These are phyloP conservation scores for Pararge aegeria DNA, from an alignment of 1,140 invertebrate genomes.

Conservation along the genomic window DNA sequence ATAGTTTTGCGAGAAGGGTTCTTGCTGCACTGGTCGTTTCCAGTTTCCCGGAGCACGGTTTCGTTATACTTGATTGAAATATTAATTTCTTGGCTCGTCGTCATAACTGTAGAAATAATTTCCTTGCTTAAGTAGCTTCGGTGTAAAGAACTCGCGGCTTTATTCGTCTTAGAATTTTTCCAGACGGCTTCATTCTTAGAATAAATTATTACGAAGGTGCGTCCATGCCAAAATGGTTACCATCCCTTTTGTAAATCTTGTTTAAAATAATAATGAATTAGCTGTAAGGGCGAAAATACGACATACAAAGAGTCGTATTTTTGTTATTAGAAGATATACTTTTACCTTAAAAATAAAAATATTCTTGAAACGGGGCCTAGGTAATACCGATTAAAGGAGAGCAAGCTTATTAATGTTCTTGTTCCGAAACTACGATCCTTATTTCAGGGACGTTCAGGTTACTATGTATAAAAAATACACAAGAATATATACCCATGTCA, in stretches of 20 bases:
- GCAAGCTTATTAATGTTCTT: too few relatives aligned
- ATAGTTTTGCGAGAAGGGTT: slow-evolving; percentile 20
- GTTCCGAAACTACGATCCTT: too few relatives aligned
- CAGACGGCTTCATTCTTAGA: not conserved
- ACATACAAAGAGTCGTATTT: too few relatives aligned
- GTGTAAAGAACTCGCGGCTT: slow-evolving; percentile 26
- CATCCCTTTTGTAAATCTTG: not conserved
- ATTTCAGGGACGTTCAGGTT: too few relatives aligned
- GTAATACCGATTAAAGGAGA: too few relatives aligned
- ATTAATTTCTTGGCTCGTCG: slow-evolving; percentile 52
- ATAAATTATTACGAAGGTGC: not conserved
- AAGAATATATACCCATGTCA: too few relatives aligned
- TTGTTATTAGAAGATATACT: too few relatives aligned
- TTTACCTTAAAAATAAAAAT: too few relatives aligned
- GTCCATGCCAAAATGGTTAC: not conserved
- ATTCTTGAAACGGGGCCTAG: too few relatives aligned
- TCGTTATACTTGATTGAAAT: slow-evolving; percentile 65
- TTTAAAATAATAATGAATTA: not conserved
- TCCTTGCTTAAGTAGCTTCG: slow-evolving; percentile 31
- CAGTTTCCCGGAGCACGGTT: slow-evolving; percentile 39
- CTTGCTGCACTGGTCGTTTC: slow-evolving; percentile 34
- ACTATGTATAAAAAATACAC: too few relatives aligned
- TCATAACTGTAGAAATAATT: slow-evolving; percentile 47
- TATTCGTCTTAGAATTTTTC: slow-evolving; percentile 22
- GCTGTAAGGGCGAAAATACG: too few relatives aligned